Conservation (phyloP, 2,888 invertebrate genomes). For the Cryptus viduatorius region DNA sequence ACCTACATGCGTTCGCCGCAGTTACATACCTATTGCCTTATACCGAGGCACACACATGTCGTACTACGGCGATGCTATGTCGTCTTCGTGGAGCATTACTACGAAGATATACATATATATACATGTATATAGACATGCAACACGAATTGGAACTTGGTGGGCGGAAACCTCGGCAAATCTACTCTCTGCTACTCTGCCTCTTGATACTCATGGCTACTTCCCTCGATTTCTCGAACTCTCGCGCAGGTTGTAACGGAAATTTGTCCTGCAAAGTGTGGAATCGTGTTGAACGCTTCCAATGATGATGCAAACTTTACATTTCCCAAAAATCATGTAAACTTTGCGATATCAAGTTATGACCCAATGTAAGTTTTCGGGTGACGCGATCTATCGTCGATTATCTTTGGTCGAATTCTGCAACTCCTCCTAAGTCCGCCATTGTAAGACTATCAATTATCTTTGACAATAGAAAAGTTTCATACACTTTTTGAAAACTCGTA, state of each 20-base stretch:
- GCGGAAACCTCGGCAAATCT: constrained; percentile 47
- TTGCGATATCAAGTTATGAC: background rate
- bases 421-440: background rate
- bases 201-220: constrained; percentile 13
- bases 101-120: background rate
- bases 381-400: background rate
- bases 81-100: constrained; percentile 23
- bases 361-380: background rate
- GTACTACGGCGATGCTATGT: constrained; percentile 33
- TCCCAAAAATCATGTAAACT: background rate
- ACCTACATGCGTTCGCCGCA: constrained; percentile 65
- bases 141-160: constrained; percentile 60
- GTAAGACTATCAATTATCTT: background rate
- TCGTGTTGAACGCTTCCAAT: background rate
- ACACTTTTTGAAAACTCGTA: background rate
- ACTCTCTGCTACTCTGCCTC: constrained; percentile 20
- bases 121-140: constrained; percentile 28
- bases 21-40: constrained; percentile 57
- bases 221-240: background rate
- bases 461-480: background rate
- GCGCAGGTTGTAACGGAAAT: constrained; percentile 2
- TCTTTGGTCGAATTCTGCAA: background rate
- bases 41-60: constrained; percentile 38
- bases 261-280: constrained; percentile 19
- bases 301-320: background rate